These are phyloP conservation scores for Thamnophis elegans DNA, from an alignment of 2,797 vertebrate genomes.

Conservation along the genomic window DNA sequence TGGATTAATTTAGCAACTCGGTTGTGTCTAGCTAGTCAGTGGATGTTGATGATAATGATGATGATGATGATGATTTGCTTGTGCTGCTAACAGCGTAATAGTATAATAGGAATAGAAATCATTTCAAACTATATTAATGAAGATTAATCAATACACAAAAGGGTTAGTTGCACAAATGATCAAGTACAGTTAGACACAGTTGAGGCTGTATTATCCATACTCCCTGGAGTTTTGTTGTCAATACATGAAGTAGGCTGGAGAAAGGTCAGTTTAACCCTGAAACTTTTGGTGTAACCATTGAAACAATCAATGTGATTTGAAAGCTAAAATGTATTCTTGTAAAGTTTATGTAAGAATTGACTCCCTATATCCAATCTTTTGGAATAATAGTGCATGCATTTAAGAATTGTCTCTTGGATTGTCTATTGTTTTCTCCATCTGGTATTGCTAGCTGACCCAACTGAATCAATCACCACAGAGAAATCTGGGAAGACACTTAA, in stretches of 20 bases:
- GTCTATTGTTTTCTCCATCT: background rate
- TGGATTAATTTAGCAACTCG: too few species aligned
- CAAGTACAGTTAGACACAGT: conserved; percentile 41
- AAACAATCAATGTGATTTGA: background rate
- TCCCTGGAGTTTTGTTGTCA: conserved; percentile 2
- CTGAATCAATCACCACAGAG: background rate
- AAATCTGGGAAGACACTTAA: background rate
- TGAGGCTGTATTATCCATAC: conserved; percentile 26
- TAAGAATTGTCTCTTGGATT: background rate
- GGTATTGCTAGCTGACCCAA: background rate
- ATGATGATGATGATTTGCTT: background rate
- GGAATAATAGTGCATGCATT: background rate
- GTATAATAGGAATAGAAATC: conserved; percentile 35
- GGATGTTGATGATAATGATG: too few species aligned
- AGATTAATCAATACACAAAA: conserved; percentile 40
- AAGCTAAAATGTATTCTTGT: background rate
- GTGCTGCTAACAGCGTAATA: conserved; percentile 58
- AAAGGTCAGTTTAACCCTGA: conserved; percentile 21
- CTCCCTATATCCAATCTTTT: background rate
- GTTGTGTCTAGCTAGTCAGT: too few species aligned
- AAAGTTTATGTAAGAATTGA: conserved; percentile 10
- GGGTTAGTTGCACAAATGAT: conserved; percentile 39
- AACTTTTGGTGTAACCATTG: conserved; percentile 4
- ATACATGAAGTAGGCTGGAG: conserved; percentile 24
- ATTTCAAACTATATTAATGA: conserved; percentile 44